Percentiles rank a stretch among this genome's conserved stretches.
Conservation (phyloP, 2,888 invertebrate genomes). For the Agrochola lota region DNA sequence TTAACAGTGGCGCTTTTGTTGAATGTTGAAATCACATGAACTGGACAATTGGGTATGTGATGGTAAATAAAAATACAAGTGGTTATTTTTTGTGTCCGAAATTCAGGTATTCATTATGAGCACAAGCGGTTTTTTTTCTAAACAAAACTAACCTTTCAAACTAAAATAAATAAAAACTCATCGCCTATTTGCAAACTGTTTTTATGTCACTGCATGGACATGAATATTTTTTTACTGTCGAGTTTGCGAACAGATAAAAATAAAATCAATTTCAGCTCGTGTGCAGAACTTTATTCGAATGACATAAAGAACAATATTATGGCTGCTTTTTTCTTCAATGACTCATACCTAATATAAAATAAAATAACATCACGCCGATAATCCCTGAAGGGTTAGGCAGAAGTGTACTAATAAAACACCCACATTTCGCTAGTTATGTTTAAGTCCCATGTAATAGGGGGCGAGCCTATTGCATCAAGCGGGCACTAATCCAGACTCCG, state of each 20-base stretch:
- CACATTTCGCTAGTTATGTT: not conserved
- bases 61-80: no score
- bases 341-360: not conserved
- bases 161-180: not conserved
- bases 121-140: not conserved
- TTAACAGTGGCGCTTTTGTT: no score
- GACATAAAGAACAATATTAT: conserved; percentile 18
- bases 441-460: not conserved
- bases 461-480: not conserved
- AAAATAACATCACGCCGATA: not conserved
- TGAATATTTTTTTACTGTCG: not conserved
- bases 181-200: not conserved
- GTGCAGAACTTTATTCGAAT: conserved; percentile 9
- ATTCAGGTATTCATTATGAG: no score
- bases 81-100: no score
- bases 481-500: not conserved
- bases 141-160: conserved; percentile 6
- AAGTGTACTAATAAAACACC: not conserved
- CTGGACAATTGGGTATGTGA: no score
- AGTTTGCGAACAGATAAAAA: conserved; percentile 20
- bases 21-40: no score
- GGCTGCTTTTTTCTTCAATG: conserved; percentile 13
- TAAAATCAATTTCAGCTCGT: conserved; percentile 25
- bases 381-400: not conserved
- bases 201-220: not conserved